Evolutionary conservation across 2,888 invertebrate species (phyloP).

Genomic region (Lasioglossum calceatum): DNA sequence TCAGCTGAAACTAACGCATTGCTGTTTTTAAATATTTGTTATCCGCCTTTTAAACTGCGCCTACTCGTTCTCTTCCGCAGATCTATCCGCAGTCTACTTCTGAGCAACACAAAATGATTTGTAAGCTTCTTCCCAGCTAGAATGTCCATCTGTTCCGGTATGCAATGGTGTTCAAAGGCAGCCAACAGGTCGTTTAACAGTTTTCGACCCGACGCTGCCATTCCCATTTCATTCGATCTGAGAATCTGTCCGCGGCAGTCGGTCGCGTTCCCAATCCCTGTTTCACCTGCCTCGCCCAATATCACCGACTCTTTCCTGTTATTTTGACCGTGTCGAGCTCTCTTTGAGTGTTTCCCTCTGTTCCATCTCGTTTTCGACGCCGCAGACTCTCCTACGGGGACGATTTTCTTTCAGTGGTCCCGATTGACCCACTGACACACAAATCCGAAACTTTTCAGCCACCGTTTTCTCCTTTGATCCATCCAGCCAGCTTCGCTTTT

Average conservation of each 20-base stretch:
- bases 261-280: not conserved
- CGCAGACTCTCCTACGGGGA: not conserved
- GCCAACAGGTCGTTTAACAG: not conserved
- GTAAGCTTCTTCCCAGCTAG: not conserved
- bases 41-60: not conserved
- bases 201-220: not conserved
- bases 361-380: not conserved
- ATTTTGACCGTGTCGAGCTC: slow-evolving; percentile 23
- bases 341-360: slow-evolving; percentile 7
- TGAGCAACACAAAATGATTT: not conserved
- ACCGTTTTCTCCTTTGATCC: slow-evolving; percentile 16
- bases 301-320: slow-evolving; percentile 19
- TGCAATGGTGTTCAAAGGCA: not conserved
- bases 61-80: not conserved
- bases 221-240: not conserved
- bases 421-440: slow-evolving; percentile 55
- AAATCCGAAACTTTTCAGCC: slow-evolving; percentile 31
- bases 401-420: slow-evolving; percentile 8
- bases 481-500: not conserved
- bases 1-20: no score
- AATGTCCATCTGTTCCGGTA: not conserved
- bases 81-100: not conserved
- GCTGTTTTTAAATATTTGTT: no score
- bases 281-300: not conserved
- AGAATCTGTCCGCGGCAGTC: not conserved